These are phyloP conservation scores for Lateolabrax maculatus DNA, from an alignment of 2,797 vertebrate species.

Conservation along the genomic window DNA sequence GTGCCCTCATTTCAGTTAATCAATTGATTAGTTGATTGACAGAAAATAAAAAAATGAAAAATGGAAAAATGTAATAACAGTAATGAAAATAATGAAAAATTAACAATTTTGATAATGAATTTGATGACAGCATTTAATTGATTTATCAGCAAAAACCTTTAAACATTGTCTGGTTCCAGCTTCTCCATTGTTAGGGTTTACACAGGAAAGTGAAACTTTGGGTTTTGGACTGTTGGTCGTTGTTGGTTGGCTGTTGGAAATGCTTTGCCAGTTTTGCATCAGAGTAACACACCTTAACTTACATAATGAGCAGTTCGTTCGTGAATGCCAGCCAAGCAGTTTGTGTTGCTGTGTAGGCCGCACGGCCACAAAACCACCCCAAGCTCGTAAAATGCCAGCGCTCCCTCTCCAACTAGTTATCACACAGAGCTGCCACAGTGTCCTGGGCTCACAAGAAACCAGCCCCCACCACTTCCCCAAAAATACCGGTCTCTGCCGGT, in stretches of 20 bases:
- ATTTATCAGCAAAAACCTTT: background rate
- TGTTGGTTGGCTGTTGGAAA: background rate
- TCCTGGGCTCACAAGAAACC: constrained; percentile 17
- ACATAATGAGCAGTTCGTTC: constrained; percentile 18
- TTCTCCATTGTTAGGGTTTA: background rate
- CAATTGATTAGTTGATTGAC: too few relatives aligned
- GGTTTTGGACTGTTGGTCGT: background rate
- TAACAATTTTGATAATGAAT: too few relatives aligned
- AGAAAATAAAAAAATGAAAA: too few relatives aligned
- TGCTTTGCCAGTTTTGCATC: background rate
- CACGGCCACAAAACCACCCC: constrained; percentile 8
- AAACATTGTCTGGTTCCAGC: background rate
- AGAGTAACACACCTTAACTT: constrained; percentile 21
- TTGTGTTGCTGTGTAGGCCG: constrained; percentile 38
- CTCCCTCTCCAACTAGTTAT: constrained; percentile 35
- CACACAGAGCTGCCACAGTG: constrained; percentile 24
- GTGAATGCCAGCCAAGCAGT: constrained; percentile 14
- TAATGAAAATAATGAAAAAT: too few relatives aligned
- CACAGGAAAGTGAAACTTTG: too few relatives aligned
- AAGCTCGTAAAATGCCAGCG: constrained; percentile 22
- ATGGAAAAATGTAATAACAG: too few relatives aligned
- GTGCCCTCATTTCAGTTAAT: background rate
- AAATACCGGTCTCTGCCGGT: constrained; percentile 49
- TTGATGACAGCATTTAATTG: too few relatives aligned
- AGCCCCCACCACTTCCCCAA: constrained; percentile 35